phyloP scores from a whole-genome alignment of 2,113 vertebrate species.

The Thymallus thymallus region DNA sequence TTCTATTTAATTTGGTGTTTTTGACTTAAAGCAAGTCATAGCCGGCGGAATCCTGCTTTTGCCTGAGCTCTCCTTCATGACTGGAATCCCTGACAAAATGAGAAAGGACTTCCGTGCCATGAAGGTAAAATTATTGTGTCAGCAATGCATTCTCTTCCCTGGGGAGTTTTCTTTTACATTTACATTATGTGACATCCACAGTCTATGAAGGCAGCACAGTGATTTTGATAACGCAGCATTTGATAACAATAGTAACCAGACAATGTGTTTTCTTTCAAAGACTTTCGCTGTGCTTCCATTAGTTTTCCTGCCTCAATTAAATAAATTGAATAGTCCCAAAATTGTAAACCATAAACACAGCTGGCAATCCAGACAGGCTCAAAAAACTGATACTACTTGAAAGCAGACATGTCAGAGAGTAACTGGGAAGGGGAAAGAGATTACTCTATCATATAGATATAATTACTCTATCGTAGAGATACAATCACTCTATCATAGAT shows the following conservation, averaged over 20 bases:
- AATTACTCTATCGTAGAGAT: too few relatives aligned
- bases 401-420: too few relatives aligned
- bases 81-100: constrained; percentile 83
- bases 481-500: too few relatives aligned
- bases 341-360: not conserved
- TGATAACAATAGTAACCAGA: too few relatives aligned
- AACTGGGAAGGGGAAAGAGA: too few relatives aligned
- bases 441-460: too few relatives aligned
- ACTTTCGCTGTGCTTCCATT: too few relatives aligned
- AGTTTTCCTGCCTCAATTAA: not conserved
- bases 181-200: not conserved
- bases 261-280: too few relatives aligned
- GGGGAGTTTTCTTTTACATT: not conserved
- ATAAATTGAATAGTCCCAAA: not conserved
- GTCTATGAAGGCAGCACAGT: not conserved
- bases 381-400: too few relatives aligned
- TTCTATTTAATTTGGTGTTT: not conserved
- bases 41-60: constrained; percentile 83
- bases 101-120: constrained; percentile 81
- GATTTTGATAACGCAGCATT: too few relatives aligned
- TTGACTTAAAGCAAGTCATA: constrained; percentile 59
- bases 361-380: too few relatives aligned
- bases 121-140: constrained; percentile 74
- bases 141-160: not conserved
- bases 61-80: constrained; percentile 91